Evolutionary conservation across 1,140 invertebrate species (phyloP), one percentile per base, ranked within the genome.

Genomic region (Drosophila guanche): DNA sequence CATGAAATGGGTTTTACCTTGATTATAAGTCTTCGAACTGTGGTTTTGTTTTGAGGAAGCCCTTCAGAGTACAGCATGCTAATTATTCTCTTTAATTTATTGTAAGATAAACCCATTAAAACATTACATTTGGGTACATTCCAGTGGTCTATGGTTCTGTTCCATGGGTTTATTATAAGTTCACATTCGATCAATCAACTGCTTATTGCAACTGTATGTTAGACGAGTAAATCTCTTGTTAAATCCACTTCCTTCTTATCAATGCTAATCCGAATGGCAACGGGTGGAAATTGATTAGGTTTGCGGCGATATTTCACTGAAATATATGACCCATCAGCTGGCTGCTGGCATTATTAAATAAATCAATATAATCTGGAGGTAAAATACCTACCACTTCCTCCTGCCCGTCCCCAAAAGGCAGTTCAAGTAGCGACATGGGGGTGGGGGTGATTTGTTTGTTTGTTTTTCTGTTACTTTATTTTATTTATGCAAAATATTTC

Each of bases 401-500:
- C 4, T 1, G 16, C 7, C 2, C 33, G 1, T 3, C 8, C 22
- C 22, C 27, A 25, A 8, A 33, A 45, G 4, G 10, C 33, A 37
- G 8, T 8, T n/a, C 10, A 40, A 27, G 1, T 16, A 3, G 40
- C 14, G 12, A 6, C 37, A 29, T 7, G 27, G 25, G 6, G 23
- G 7, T 58, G 8, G 25, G 10, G 56, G 65, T 46, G 37, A n/a
- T 37, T 48, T 33, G 42, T 78, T 48, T 33, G 42, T 78, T 90
- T 85, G 72, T 90, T 90, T 89, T 88, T 90, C 79, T 90, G 76
- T 90, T 84, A 88, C 90, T 90, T 90, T 90, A 81, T 83, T 88
- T 90, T 90, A 90, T 90, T 90, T 90, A 90, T 90, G 89, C 89
- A 90, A 90, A 90, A 90, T 90, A 90, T 90, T 90, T 90, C 84